Base-by-base conservation (phyloP, 1,140 invertebrate genomes). In the Papilio dardanus region DNA sequence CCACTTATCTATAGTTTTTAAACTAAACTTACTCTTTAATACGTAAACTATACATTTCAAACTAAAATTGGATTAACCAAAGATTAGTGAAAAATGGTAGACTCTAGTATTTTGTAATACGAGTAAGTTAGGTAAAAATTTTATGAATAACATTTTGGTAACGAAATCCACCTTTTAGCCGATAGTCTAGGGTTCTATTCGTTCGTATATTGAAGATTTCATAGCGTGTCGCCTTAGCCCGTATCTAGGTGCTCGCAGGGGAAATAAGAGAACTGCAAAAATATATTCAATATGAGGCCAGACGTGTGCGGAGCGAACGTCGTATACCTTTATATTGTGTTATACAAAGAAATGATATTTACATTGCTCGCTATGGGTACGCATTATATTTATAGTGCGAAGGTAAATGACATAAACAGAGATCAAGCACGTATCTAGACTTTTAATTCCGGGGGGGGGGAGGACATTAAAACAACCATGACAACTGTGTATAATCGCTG, bases 151-250 rank as follows among this genome's bases (percentile, higher is more conserved):
- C 2, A 68, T 21, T 35, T 33, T 37, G 8, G 31, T 24, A 37
- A 19, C 67, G 10, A 40, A 69, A 40, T 24, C 31, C 19, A 35
- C 35, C 35, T 37, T 37, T 69, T 69, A 35, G 31, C 21, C 19
- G n/a, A 21, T 14, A 40, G 21, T 69, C 67, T 69, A 35, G 19
- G 31, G 67, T 69, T 69, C 31, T 35, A 12, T 40, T 21, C 14
- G 35, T 69, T 16, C 67, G 35, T 69, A 69, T 69, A 69, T 69
- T 69, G 35, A 69, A 69, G 67, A 40, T 69, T 69, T 69, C 67
- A 24, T 37, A 68, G 66, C 33, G 40, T 35, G 67, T 69, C 67
- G 33, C 33, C 19, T 69, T 69, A 69, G 40, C 33, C 67, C 35
- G 67, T 69, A 21, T 69, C 67, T 69, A 69, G 67, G 67, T 40